These are phyloP conservation scores for Hyles lineata DNA, from an alignment of 2,888 invertebrate genomes.

Conservation along the genomic window DNA sequence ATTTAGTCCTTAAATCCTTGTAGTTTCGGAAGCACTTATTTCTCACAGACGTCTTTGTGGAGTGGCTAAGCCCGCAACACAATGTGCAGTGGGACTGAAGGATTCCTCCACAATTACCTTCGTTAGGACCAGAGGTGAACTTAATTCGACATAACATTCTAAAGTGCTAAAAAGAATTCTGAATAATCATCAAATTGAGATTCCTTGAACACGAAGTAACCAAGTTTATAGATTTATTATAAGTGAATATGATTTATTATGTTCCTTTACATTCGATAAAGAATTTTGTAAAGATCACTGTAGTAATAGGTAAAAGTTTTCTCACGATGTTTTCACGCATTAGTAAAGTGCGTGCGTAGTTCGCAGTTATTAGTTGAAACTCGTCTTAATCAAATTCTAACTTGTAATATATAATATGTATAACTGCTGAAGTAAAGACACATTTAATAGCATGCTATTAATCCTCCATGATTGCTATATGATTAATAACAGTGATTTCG, in stretches of 20 bases:
- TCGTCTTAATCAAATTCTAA: too few species aligned
- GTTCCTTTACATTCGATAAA: too few species aligned
- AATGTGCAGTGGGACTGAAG: not conserved
- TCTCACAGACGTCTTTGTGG: not conserved
- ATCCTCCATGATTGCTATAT: not conserved
- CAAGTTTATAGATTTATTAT: not conserved
- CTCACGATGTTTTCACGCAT: too few species aligned
- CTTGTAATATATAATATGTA: too few species aligned
- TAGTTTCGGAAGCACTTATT: not conserved
- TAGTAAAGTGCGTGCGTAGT: too few species aligned
- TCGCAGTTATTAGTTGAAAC: too few species aligned
- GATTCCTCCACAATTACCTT: not conserved
- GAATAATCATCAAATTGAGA: not conserved
- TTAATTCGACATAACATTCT: not conserved
- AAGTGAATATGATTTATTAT: not conserved
- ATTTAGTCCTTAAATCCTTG: not conserved
- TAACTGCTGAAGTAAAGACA: too few species aligned
- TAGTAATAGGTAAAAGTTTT: too few species aligned
- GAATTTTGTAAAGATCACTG: too few species aligned
- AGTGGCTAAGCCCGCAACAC: not conserved
- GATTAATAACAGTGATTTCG: not conserved
- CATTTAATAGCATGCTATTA: too few species aligned
- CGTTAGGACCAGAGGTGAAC: not conserved
- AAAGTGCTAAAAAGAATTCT: not conserved
- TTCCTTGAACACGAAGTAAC: not conserved